These are phyloP conservation scores for Tribolium castaneum DNA, from an alignment of 1,140 invertebrate species.

Conservation along the genomic window DNA sequence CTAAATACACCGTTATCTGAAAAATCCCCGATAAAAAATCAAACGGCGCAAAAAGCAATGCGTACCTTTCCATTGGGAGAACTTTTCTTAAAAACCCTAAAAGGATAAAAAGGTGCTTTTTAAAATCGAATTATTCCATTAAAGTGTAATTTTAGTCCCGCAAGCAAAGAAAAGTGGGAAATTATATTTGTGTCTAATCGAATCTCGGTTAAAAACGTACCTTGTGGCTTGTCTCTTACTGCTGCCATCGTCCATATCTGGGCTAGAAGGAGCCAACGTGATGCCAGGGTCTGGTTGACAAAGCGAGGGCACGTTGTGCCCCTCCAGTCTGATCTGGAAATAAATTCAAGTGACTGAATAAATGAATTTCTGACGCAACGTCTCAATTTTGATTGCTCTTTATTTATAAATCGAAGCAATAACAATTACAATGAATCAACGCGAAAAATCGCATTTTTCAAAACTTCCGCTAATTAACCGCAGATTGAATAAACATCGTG, in stretches of 20 bases:
- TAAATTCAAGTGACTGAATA: conserved; percentile 13
- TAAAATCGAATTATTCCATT: conserved; percentile 9
- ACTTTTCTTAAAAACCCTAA: conserved; percentile 91
- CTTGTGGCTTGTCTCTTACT: conserved; percentile 71
- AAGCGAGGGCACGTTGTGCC: conserved; percentile 54
- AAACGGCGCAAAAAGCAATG: conserved; percentile 37
- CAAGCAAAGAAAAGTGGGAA: not conserved
- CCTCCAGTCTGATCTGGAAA: conserved; percentile 58
- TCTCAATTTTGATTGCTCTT: conserved; percentile 34
- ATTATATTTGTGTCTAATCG: not conserved
- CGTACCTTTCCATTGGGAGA: conserved; percentile 91
- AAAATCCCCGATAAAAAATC: conserved; percentile 55
- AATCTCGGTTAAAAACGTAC: conserved; percentile 46
- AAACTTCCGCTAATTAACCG: conserved; percentile 31
- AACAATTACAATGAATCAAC: not conserved
- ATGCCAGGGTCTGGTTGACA: conserved; percentile 50
- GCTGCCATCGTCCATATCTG: conserved; percentile 71
- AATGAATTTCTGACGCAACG: conserved; percentile 34
- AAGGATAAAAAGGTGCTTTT: conserved; percentile 4
- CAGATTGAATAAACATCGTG: conserved; percentile 13
- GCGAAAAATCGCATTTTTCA: conserved; percentile 12
- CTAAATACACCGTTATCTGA: conserved; percentile 95
- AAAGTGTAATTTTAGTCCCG: not conserved
- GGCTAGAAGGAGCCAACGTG: conserved; percentile 59
- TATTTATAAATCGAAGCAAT: conserved; percentile 41